Evolutionary conservation across 2,797 vertebrate genomes (phyloP), one percentile per base, ranked within the genome.

Genomic region (Coreius guichenoti): DNA sequence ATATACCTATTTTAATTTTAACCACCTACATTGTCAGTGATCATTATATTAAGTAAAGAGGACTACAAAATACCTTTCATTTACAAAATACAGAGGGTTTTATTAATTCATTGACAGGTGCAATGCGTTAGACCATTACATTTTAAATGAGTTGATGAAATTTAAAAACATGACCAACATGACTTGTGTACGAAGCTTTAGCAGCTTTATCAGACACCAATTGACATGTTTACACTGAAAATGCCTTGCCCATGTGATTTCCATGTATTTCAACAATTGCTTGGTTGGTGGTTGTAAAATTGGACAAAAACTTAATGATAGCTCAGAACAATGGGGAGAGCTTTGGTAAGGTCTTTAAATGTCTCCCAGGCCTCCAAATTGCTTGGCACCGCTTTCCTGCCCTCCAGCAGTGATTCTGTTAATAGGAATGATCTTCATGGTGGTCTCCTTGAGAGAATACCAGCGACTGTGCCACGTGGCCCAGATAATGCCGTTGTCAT

Each of bases 401-500:
- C 95, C 96, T 0, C 92, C 93, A 1, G 87, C 92, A 1, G 91
- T 65, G 87, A 95, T 47, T 83, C 93, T 93, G 65, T 72, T 98
- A 86, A 96, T 91, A 9, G 98, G 98, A 69, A 99, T 98, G 68
- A 99, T 82, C 93, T 99, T 99, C 97, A 99, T 98, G 65, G 96
- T 94, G 61, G 96, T 96, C 92, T 96, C 96, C 92, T 98, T 99
- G 94, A 99, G 89, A 43, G 98, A 99, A 90, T 99, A 97, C 98
- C 98, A 99, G 80, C 96, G 96, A 87, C 87, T 74, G 86, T 95
- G 97, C 97, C 97, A 99, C 0, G 98, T 98, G 65, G 92, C 95
- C 98, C 98, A 99, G 88, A 95, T 98, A 87, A 99, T 97, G 83
- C 98, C 98, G 7, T 99, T 98, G 91, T 99, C 97, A 29, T 77